These are phyloP conservation scores for Zosterops hypoxanthus DNA, from an alignment of 2,113 vertebrate species.

Conservation along the genomic window DNA sequence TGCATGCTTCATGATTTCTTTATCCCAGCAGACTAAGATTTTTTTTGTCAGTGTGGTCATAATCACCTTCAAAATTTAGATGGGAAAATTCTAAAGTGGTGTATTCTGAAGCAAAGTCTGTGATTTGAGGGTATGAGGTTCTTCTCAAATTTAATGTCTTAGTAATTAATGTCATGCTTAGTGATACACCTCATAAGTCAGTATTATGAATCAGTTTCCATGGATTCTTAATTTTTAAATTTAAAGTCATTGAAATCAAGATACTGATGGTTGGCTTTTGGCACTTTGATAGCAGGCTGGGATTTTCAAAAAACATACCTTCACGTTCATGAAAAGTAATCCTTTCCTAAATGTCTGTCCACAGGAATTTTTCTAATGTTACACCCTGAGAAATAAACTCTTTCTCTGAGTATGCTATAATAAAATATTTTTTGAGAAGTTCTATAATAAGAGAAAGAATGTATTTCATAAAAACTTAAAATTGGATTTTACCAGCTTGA, in stretches of 20 bases:
- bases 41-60: neutral
- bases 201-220: neutral
- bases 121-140: neutral
- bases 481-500: neutral
- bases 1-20: neutral
- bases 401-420: neutral
- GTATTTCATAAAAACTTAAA: neutral
- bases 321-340: neutral
- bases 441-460: neutral
- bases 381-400: neutral
- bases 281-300: neutral
- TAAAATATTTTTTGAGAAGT: neutral
- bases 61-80: neutral
- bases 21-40: neutral
- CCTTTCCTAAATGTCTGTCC: neutral
- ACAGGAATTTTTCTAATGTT: neutral
- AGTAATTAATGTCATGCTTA: neutral
- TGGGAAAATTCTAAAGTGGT: neutral
- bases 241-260: neutral
- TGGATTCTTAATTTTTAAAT: neutral
- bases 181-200: neutral
- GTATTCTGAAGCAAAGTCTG: neutral
- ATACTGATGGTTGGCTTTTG: neutral
- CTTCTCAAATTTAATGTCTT: neutral
- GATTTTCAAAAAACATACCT: neutral